These are phyloP conservation scores for Polyodon spathula DNA, from an alignment of 2,113 vertebrate species.

Conservation along the genomic window DNA sequence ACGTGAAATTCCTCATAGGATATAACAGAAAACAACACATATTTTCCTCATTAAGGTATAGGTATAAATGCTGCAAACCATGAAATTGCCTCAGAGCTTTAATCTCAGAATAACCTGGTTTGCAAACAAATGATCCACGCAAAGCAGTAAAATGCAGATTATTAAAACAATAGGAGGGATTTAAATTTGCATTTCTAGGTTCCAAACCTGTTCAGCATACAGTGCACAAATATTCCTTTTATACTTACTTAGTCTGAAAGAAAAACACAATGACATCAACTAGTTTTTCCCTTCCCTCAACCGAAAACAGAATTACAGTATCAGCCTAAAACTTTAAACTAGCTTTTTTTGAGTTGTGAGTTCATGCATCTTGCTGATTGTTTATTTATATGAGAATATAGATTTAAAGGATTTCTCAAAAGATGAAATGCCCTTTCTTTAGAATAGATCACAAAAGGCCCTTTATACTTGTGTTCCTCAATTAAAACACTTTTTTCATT, in stretches of 20 bases:
- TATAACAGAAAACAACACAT: constrained; percentile 69
- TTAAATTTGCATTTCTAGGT: constrained; percentile 71
- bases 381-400: too few species aligned
- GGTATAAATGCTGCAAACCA: constrained; percentile 96
- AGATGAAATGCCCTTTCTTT: not conserved
- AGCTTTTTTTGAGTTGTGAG: not conserved
- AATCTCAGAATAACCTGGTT: constrained; percentile 90
- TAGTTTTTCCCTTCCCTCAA: not conserved
- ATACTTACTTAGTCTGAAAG: not conserved
- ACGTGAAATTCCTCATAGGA: constrained; percentile 44
- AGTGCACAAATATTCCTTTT: constrained; percentile 46
- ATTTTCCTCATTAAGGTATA: constrained; percentile 93
- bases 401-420: too few species aligned
- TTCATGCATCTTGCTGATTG: too few species aligned
- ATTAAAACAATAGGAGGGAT: constrained; percentile 91
- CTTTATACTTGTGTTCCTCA: too few species aligned
- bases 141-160: constrained; percentile 73
- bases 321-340: not conserved
- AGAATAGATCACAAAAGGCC: too few species aligned
- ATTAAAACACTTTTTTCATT: too few species aligned
- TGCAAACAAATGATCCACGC: constrained; percentile 93
- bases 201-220: constrained; percentile 60
- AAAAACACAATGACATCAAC: not conserved
- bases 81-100: constrained; percentile 97
- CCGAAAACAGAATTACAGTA: not conserved